phyloP scores from a whole-genome alignment of 2,888 invertebrate genomes.

The Sipha maydis region DNA sequence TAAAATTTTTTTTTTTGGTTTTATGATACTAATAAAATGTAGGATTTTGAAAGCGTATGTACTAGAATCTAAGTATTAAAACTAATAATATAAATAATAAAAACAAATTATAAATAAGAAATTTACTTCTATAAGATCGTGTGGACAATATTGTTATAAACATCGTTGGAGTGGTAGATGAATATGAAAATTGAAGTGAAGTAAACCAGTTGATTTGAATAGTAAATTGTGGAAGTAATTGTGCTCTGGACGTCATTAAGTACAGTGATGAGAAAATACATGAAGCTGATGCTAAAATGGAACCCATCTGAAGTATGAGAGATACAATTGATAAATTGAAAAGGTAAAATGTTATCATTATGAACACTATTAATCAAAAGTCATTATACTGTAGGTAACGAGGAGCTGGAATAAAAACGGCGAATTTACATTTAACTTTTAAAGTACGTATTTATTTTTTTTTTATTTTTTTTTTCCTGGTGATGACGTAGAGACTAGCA shows the following conservation, averaged over 20 bases:
- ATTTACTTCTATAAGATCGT: too few species aligned
- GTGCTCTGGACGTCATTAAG: constrained; percentile 19
- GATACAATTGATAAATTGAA: constrained; percentile 40
- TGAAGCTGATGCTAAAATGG: constrained; percentile 38
- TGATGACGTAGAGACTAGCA: constrained; percentile 21
- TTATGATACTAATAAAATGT: too few species aligned
- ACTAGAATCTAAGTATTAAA: too few species aligned
- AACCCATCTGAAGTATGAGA: constrained; percentile 49
- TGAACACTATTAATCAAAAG: constrained; percentile 37
- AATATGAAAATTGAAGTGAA: too few species aligned
- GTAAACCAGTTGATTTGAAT: too few species aligned
- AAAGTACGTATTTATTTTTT: neutral
- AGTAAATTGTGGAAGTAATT: too few species aligned
- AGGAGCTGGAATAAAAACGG: constrained; percentile 42
- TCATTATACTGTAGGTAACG: constrained; percentile 25
- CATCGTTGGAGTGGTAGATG: too few species aligned
- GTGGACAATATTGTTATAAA: too few species aligned
- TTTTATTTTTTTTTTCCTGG: constrained; percentile 11
- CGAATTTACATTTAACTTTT: neutral
- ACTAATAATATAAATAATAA: too few species aligned
- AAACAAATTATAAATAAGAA: too few species aligned
- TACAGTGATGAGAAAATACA: constrained; percentile 47
- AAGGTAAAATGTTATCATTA: constrained; percentile 32
- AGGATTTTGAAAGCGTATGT: too few species aligned
- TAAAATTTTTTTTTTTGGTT: too few species aligned